phyloP scores from a whole-genome alignment of 1,140 invertebrate species.

The Scaptomyza hsui region DNA sequence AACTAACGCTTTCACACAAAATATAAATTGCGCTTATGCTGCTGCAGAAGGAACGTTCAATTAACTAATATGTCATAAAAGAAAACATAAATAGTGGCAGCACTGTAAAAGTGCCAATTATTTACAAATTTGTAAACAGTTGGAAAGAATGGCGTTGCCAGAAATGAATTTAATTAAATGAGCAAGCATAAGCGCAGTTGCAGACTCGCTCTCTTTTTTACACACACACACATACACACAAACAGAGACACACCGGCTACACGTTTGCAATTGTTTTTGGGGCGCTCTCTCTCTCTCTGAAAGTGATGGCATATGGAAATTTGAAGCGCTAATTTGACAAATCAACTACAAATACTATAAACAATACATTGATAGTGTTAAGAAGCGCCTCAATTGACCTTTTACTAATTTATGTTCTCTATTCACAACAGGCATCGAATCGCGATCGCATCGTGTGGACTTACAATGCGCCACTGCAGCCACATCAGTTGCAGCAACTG shows the following conservation, averaged over 20 bases:
- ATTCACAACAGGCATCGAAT: conserved; percentile 69
- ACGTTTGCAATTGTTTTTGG: conserved; percentile 40
- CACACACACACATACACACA: conserved; percentile 33
- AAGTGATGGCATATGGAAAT: conserved; percentile 43
- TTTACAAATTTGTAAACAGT: too few relatives aligned
- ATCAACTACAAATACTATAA: conserved; percentile 20
- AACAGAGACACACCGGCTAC: conserved; percentile 25
- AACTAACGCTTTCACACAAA: conserved; percentile 27
- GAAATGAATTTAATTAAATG: too few relatives aligned
- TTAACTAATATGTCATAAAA: too few relatives aligned
- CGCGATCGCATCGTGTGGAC: conserved; percentile 93
- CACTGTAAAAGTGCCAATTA: too few relatives aligned
- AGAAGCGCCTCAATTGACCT: conserved; percentile 7
- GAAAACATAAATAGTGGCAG: too few relatives aligned
- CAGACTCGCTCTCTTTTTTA: not conserved
- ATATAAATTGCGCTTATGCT: not conserved
- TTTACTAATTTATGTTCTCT: conserved; percentile 51
- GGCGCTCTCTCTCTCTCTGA: conserved; percentile 6
- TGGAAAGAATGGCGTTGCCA: not conserved
- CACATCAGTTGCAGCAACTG: conserved; percentile 80
- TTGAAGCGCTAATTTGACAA: conserved; percentile 32
- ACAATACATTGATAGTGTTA: conserved; percentile 7
- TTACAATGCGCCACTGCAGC: conserved; percentile 92
- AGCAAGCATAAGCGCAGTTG: conserved; percentile 1
- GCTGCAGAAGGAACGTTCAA: too few relatives aligned